Conservation (phyloP, 2,888 invertebrate genomes). For the Drosophila pseudotakahashii region DNA sequence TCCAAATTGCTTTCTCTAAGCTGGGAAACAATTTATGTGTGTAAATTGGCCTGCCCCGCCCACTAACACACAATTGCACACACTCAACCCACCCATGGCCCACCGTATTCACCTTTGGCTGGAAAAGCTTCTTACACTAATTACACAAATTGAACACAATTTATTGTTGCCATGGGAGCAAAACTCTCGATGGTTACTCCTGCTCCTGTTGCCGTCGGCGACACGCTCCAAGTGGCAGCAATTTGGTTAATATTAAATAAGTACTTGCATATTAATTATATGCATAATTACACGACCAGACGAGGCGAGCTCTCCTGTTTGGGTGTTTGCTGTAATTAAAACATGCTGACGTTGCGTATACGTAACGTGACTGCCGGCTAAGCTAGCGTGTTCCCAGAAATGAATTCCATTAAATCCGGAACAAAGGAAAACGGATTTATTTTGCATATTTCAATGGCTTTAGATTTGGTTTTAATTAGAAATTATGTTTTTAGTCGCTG, state of each 20-base stretch:
- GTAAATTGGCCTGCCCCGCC: constrained; percentile 31
- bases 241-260: constrained; percentile 69
- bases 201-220: constrained; percentile 39
- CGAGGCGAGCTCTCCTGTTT: constrained; percentile 21
- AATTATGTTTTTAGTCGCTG: not conserved
- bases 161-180: constrained; percentile 51
- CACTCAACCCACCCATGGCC: not conserved
- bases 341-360: constrained; percentile 59
- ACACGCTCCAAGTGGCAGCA: constrained; percentile 58
- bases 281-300: constrained; percentile 70
- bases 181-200: constrained; percentile 14
- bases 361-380: constrained; percentile 52
- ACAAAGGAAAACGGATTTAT: not conserved
- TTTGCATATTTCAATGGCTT: not conserved
- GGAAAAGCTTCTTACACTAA: constrained; percentile 63
- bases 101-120: constrained; percentile 11
- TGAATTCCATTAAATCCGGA: not conserved
- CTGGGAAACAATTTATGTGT: constrained; percentile 30
- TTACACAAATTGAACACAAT: constrained; percentile 75
- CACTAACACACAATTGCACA: constrained; percentile 4
- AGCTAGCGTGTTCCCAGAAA: constrained; percentile 24
- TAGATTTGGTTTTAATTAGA: not conserved
- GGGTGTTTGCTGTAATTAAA: constrained; percentile 58
- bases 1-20: constrained; percentile 58
- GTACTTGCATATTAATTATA: constrained; percentile 75